These are phyloP conservation scores for Melanotaenia pygmaea DNA, from an alignment of 2,797 vertebrate species.

Conservation along the genomic window DNA sequence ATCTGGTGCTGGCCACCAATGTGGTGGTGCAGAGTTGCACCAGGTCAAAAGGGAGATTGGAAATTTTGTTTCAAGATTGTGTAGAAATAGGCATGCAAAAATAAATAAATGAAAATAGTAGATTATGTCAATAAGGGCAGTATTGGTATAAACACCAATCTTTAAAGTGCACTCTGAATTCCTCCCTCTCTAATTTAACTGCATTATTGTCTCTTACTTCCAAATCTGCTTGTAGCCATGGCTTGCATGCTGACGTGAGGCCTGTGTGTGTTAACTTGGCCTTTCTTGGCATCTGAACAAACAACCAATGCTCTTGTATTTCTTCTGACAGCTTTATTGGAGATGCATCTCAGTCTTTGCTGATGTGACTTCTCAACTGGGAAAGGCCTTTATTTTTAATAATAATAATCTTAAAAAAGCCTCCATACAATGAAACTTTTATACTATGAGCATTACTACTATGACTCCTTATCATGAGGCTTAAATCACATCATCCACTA, in stretches of 20 bases:
- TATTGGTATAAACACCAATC: too few relatives aligned
- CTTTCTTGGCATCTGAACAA: neutral
- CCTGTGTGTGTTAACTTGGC: neutral
- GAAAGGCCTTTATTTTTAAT: conserved; percentile 3
- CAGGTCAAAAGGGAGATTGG: neutral
- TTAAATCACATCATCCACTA: neutral
- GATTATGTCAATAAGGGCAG: neutral
- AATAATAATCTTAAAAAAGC: neutral
- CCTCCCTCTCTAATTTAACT: neutral
- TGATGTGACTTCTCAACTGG: neutral
- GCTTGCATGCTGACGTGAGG: conserved; percentile 8
- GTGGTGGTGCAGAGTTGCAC: neutral
- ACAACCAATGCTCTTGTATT: neutral
- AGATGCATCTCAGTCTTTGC: neutral
- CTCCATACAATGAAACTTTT: too few relatives aligned
- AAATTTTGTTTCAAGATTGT: neutral
- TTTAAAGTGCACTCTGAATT: neutral
- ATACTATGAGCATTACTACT: conserved; percentile 3
- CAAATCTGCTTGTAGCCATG: neutral
- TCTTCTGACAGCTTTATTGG: neutral
- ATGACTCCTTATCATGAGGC: too few relatives aligned
- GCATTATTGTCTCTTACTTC: neutral
- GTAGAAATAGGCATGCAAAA: neutral
- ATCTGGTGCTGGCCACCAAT: neutral
- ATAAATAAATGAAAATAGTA: neutral